Evolutionary conservation across 2,797 vertebrate species (phyloP).

Genomic region (Urosaurus nigricauda): DNA sequence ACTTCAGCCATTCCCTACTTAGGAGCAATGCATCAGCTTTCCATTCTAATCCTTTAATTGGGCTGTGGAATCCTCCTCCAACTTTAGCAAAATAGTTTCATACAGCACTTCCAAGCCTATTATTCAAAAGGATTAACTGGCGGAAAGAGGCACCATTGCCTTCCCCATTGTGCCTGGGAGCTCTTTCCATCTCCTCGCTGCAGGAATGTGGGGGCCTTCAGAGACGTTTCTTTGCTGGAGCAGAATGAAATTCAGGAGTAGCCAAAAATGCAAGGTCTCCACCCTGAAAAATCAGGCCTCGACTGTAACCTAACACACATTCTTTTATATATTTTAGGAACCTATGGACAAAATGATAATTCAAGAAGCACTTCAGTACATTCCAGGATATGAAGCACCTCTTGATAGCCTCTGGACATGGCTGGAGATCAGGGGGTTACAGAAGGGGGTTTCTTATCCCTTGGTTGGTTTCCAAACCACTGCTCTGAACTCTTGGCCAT

Average conservation of each 20-base stretch:
- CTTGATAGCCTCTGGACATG: background rate
- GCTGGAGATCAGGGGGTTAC: too few relatives aligned
- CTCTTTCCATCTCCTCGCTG: background rate
- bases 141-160: background rate
- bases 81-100: constrained; percentile 45
- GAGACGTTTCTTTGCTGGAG: background rate
- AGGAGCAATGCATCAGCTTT: background rate
- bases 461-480: background rate
- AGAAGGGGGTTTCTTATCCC: too few relatives aligned
- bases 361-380: background rate
- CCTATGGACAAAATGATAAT: background rate
- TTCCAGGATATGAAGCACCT: background rate
- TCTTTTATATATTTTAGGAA: background rate
- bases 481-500: background rate
- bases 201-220: constrained; percentile 5
- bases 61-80: constrained; percentile 40
- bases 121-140: constrained; percentile 14
- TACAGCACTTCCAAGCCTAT: constrained; percentile 20
- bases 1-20: background rate
- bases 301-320: background rate
- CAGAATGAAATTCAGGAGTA: background rate
- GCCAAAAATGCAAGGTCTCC: background rate
- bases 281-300: background rate
- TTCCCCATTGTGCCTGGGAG: background rate
- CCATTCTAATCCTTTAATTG: constrained; percentile 50